Conservation (phyloP, 2,113 vertebrate species). For the Chascanopsetta lugubris region DNA sequence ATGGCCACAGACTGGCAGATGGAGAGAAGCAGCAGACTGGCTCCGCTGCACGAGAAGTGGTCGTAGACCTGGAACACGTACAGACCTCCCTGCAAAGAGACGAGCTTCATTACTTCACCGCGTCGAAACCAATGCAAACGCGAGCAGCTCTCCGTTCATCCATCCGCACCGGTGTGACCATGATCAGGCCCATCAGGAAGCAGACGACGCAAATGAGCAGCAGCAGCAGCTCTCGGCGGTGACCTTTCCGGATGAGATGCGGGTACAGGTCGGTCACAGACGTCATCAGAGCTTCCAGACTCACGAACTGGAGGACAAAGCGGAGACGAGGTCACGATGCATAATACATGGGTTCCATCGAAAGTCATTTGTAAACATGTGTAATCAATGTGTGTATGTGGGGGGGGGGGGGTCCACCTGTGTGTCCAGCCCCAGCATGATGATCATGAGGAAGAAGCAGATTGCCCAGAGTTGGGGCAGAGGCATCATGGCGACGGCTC, state of each 20-base stretch:
- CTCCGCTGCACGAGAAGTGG: constrained; percentile 80
- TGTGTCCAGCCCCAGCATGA: constrained; percentile 91
- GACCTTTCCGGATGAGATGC: constrained; percentile 79
- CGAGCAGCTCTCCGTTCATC: background rate
- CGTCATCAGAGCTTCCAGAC: constrained; percentile 92
- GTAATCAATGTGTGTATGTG: background rate
- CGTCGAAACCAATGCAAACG: background rate
- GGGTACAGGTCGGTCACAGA: constrained; percentile 89
- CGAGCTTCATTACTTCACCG: background rate
- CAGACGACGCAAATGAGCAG: constrained; percentile 80
- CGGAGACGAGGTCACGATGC: background rate
- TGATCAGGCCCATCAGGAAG: constrained; percentile 88
- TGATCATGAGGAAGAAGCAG: constrained; percentile 96
- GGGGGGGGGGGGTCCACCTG: constrained; percentile 60
- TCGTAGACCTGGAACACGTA: constrained; percentile 83
- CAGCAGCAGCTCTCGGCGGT: constrained; percentile 88
- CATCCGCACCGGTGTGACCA: constrained; percentile 74
- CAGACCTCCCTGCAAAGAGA: constrained; percentile 70
- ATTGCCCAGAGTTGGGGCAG: constrained; percentile 91
- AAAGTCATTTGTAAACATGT: background rate
- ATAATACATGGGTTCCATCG: background rate
- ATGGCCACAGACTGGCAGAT: constrained; percentile 78
- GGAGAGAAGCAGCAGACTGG: constrained; percentile 79
- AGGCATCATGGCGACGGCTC: constrained; percentile 92
- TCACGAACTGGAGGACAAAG: constrained; percentile 84